A percentile compares a stretch with the other conserved stretches of the same genome.
Conservation (phyloP, 2,113 vertebrate species). For the Megaceryle maxima region DNA sequence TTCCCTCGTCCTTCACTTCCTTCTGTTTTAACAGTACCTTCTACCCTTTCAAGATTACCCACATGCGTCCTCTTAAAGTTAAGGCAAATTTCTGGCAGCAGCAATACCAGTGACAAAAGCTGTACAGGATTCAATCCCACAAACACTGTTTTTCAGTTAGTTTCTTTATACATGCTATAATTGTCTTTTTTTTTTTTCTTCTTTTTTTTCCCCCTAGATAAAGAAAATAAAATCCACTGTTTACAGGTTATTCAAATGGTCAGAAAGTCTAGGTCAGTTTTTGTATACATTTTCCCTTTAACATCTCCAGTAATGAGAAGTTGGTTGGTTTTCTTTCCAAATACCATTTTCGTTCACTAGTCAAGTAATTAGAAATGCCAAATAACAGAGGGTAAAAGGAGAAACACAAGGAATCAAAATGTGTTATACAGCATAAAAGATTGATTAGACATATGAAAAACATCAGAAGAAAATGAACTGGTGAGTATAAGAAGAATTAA, state of each 20-base stretch:
- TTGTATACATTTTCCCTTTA: neutral
- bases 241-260: neutral
- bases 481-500: neutral
- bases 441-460: neutral
- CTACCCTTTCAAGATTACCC: neutral
- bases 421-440: neutral
- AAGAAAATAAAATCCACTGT: neutral
- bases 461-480: neutral
- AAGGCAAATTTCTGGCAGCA: neutral
- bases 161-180: neutral
- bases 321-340: neutral
- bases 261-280: neutral
- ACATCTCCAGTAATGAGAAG: neutral
- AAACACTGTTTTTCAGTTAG: neutral
- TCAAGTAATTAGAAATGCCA: neutral
- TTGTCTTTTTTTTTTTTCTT: neutral
- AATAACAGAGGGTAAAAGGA: neutral
- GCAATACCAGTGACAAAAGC: neutral
- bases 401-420: neutral
- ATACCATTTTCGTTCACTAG: neutral
- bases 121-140: neutral
- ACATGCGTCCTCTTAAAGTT: neutral
- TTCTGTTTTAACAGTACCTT: neutral
- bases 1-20: neutral
- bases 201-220: no score